Conservation (phyloP, 2,113 vertebrate species). For the Atrichornis clamosus region DNA sequence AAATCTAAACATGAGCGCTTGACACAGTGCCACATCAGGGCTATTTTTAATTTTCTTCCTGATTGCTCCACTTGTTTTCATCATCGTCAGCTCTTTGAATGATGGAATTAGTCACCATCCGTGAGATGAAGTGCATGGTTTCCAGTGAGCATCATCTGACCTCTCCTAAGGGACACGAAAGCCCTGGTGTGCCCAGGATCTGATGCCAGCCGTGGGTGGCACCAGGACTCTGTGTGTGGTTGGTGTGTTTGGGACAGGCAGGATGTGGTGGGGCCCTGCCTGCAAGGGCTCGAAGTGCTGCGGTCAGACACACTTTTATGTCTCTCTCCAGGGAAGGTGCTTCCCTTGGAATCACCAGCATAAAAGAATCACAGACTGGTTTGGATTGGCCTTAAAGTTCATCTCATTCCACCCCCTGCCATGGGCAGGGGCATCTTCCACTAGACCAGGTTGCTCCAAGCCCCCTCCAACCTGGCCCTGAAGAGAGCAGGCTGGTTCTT, state of each 20-base stretch:
- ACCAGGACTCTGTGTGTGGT: neutral
- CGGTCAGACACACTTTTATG: rapidly evolving
- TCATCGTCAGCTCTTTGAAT: neutral
- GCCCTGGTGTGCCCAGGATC: rapidly evolving
- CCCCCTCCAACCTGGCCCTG: too few relatives aligned
- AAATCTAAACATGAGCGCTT: constrained; percentile 50
- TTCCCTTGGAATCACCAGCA: rapidly evolving
- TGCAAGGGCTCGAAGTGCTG: rapidly evolving
- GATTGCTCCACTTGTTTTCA: constrained; percentile 11
- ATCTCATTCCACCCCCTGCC: neutral
- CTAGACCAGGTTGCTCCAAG: neutral
- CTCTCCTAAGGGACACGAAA: neutral
- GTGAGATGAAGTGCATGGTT: neutral
- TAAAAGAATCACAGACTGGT: neutral
- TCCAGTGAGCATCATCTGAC: neutral
- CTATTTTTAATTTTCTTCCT: constrained; percentile 66
- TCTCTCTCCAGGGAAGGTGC: neutral
- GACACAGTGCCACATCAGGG: constrained; percentile 14
- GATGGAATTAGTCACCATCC: constrained; percentile 1
- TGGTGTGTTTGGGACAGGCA: neutral
- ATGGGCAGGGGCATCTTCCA: neutral
- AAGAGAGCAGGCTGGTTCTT: neutral
- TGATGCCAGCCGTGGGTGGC: neutral
- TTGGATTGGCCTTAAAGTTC: neutral
- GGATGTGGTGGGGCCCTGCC: neutral